Conservation (phyloP, 1,140 invertebrate genomes). For the Mycetomoellerius zeteki region DNA sequence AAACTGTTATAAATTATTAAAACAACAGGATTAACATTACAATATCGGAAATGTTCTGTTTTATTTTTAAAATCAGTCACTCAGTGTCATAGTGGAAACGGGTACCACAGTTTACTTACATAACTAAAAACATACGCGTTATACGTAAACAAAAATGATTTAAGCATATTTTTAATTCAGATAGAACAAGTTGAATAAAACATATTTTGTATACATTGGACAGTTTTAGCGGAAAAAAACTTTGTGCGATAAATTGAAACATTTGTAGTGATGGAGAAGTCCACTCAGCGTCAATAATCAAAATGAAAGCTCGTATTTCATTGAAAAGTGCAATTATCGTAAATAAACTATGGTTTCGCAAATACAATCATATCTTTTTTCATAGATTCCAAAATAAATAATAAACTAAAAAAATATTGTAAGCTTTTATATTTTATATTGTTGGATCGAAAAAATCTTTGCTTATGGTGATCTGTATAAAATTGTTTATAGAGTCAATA, state of each 20-base stretch:
- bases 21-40: neutral
- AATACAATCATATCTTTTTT: slow-evolving; percentile 15
- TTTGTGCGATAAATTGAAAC: slow-evolving; percentile 45
- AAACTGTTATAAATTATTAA: slow-evolving; percentile 27
- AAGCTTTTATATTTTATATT: neutral
- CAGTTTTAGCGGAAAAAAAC: slow-evolving; percentile 34
- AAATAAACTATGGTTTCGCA: slow-evolving; percentile 50
- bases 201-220: slow-evolving; percentile 19
- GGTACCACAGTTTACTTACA: slow-evolving; percentile 17
- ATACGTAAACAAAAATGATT: slow-evolving; percentile 35
- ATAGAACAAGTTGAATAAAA: slow-evolving; percentile 47
- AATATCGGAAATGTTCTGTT: neutral
- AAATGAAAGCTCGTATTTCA: slow-evolving; percentile 52
- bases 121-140: slow-evolving; percentile 16
- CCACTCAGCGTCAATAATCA: slow-evolving; percentile 56
- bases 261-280: slow-evolving; percentile 40
- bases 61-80: slow-evolving; percentile 21
- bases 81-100: slow-evolving; percentile 14
- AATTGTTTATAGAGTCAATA: neutral
- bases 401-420: slow-evolving; percentile 33
- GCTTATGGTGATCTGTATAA: neutral
- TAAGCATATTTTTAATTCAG: slow-evolving; percentile 49
- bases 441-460: neutral
- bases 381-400: slow-evolving; percentile 26
- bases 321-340: slow-evolving; percentile 53